Conservation (phyloP, 2,113 vertebrate species). For the Myanophis thanlyinensis region DNA sequence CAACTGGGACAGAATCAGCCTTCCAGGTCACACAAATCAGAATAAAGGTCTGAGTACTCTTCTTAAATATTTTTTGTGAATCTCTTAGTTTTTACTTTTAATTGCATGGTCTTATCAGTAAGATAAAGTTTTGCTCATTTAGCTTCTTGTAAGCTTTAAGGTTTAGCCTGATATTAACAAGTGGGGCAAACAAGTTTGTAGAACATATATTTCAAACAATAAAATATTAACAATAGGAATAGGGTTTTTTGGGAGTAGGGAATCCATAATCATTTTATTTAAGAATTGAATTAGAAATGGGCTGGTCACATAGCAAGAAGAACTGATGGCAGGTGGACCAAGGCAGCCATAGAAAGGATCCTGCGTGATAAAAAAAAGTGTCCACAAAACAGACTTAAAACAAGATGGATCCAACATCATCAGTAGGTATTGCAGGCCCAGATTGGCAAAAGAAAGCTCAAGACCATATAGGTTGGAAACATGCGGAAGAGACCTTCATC, state of each 20-base stretch:
- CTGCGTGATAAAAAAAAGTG: neutral
- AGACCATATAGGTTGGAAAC: neutral
- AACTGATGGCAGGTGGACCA: neutral
- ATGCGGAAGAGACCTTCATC: neutral
- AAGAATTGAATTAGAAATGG: neutral
- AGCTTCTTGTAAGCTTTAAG: neutral
- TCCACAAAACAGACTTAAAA: neutral
- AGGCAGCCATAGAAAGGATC: neutral
- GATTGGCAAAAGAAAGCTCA: neutral
- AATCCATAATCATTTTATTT: neutral
- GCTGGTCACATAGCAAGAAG: neutral
- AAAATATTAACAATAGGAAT: neutral
- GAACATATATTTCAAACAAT: neutral
- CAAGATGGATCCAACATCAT: neutral
- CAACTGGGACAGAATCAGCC: slow-evolving; percentile 85
- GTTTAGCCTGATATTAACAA: neutral
- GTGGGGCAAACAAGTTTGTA: neutral
- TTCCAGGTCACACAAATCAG: slow-evolving; percentile 96
- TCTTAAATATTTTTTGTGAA: neutral
- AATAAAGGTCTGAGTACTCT: slow-evolving; percentile 81
- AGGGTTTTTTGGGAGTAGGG: neutral
- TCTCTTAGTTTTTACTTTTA: neutral
- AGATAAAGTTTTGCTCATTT: neutral
- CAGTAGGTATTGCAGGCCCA: neutral
- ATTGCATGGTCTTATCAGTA: neutral